Percentiles rank a stretch among this genome's conserved stretches.
These are phyloP conservation scores for Drosophila saltans DNA, from an alignment of 1,140 invertebrate genomes.

Conservation along the genomic window DNA sequence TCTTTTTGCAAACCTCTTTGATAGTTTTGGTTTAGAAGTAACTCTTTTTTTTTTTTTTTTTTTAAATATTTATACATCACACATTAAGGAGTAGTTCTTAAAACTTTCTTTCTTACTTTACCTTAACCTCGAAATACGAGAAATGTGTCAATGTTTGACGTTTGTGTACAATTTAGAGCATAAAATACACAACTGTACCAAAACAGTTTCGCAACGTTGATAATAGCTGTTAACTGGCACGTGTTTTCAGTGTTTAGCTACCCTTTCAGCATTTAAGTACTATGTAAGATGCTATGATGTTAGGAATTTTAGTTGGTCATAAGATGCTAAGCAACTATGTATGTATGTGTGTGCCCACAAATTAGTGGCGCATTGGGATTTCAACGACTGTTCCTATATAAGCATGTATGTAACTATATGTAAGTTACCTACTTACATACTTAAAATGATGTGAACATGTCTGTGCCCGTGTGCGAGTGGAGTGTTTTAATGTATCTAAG, in stretches of 20 bases:
- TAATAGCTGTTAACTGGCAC: constrained; percentile 10
- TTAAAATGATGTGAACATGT: constrained; percentile 9
- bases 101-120: too few species aligned
- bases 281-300: background rate
- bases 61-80: too few species aligned
- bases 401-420: background rate
- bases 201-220: background rate
- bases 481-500: background rate
- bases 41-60: too few species aligned
- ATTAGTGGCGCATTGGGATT: constrained; percentile 7
- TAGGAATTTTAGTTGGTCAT: background rate
- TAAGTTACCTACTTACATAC: too few species aligned
- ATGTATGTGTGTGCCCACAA: constrained; percentile 8
- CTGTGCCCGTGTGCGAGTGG: background rate
- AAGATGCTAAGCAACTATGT: constrained; percentile 3
- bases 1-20: too few species aligned
- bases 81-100: too few species aligned
- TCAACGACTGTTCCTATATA: background rate
- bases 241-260: background rate
- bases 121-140: too few species aligned
- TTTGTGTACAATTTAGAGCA: too few species aligned
- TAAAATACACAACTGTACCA: too few species aligned
- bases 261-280: background rate
- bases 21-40: too few species aligned
- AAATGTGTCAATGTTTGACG: too few species aligned